phyloP scores from a whole-genome alignment of 2,888 invertebrate genomes.

The Mythimna albipuncta region DNA sequence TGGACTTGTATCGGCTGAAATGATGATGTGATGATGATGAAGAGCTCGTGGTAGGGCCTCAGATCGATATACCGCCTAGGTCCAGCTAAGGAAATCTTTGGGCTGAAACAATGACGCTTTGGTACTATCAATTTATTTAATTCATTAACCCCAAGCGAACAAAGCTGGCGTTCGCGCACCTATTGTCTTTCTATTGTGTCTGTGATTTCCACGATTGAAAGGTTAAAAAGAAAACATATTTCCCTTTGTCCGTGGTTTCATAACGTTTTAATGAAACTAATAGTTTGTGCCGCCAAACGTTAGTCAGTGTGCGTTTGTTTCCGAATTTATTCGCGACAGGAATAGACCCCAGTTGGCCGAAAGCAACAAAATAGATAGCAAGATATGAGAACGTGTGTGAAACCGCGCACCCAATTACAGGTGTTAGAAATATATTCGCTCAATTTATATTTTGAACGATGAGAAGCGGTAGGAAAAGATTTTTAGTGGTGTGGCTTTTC shows the following conservation, averaged over 20 bases:
- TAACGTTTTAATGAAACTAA: constrained; percentile 45
- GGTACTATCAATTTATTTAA: too few species aligned
- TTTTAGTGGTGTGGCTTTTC: neutral
- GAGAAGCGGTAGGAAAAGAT: constrained; percentile 1
- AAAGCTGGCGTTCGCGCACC: too few species aligned
- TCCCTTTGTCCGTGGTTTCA: constrained; percentile 15
- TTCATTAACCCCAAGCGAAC: too few species aligned
- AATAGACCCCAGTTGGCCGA: constrained; percentile 67
- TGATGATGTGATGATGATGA: too few species aligned
- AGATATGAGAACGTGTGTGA: constrained; percentile 57
- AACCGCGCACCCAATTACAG: constrained; percentile 60
- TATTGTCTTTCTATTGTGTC: too few species aligned
- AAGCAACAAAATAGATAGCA: constrained; percentile 66
- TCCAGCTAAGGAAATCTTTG: too few species aligned
- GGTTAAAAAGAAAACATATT: too few species aligned
- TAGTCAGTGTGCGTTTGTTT: constrained; percentile 67
- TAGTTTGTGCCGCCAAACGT: constrained; percentile 45
- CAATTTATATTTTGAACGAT: constrained; percentile 40
- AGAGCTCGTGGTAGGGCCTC: too few species aligned
- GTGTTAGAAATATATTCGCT: constrained; percentile 55
- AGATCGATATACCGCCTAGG: too few species aligned
- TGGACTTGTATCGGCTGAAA: too few species aligned
- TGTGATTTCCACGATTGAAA: too few species aligned
- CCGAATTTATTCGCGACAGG: constrained; percentile 73
- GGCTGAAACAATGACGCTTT: too few species aligned